Evolutionary conservation across 2,888 invertebrate species (phyloP), one percentile per base, ranked within the genome.

Genomic region (Zaprionus lineosus): DNA sequence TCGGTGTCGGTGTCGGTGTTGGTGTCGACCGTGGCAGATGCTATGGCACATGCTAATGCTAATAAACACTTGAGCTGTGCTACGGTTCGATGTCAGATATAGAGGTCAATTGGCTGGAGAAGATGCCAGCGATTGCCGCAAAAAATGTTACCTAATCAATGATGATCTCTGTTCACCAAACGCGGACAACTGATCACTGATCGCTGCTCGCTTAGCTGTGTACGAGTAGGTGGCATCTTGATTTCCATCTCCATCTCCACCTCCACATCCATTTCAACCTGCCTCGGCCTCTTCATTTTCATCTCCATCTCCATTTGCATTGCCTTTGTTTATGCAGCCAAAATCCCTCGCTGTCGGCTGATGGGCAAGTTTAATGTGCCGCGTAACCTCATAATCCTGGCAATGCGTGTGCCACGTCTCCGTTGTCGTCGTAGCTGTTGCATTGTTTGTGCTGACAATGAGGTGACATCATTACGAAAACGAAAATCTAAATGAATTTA

Each of bases 61-160:
- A 53, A 63, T 59, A 69, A 63, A 55, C 76, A 64, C 73, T 81
- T 64, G 84, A 84, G 60, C 60, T 69, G 50, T 58, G 37, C 40
- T 53, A 56, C 79, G 64, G 58, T 59, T 62, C 15, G 34, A 34
- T 53, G 37, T 55, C 51, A 50, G 47, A 43, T 56, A 36, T 73
- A n/a, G n/a, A 48, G 70, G 70, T 70, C 73, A 70, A 70, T 70
- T 72, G 51, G 57, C 57, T 52, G 36, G 24, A 50, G 36, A 36
- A 55, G 41, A 36, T 66, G 50, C 46, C 40, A 50, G 34, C 61
- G 34, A 41, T 61, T 50, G 40, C 14, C 26, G 9, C 37, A 14
- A 16, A 43, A 43, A 26, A 28, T 51, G 33, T 61, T 61, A 34
- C 67, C 55, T 7, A 56, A 65, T 60, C 58, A 24, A 28, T 33